Base-by-base conservation (phyloP, 2,797 vertebrate genomes). In the Pogonophryne albipinna region DNA sequence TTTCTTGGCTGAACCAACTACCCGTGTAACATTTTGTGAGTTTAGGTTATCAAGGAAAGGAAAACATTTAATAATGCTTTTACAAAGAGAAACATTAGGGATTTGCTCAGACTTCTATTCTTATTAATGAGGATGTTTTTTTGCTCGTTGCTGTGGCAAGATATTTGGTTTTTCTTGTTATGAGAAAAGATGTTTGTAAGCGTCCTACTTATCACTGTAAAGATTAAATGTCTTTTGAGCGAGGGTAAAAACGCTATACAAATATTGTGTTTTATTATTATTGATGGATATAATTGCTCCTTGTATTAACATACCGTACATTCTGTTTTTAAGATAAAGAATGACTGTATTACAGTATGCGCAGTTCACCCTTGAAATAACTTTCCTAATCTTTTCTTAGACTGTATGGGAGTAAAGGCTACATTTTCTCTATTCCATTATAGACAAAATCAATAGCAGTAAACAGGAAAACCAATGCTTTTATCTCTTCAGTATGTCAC, bases 401-500 rank as follows among this genome's bases (percentile, higher is more conserved):
- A 50, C 15, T 11, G 1, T 41, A 38, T 1, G 1, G 15, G 60
- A 61, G 72, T 46, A 81, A 66, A 82, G 61, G 58, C 79, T 14
- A 75, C 7, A 49, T 19, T 44, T 0, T 51, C 46, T 23, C 5
- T 2, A 6, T 66, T 1, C 10, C 20, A 58, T 63, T 61, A 61
- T n/a, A 7, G 17, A 65, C 13, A 61, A 58, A 10, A 71, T 66
- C 55, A 4, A 15, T 71, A 27, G 9, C 19, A 45, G 46, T 45
- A 23, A 77, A 62, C 38, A 34, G 57, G 31, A 71, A 64, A 76
- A 75, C 51, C 4, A 60, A 74, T 72, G 38, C 15, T 66, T 82
- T 47, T 45, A 64, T 76, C 9, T 50, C 17, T 34, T 17, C 31
- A 20, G 17, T 42, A 46, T 38, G 49, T 7, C 23, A 42, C 4